phyloP scores from a whole-genome alignment of 2,113 vertebrate species.

The Glaucomys volans region DNA sequence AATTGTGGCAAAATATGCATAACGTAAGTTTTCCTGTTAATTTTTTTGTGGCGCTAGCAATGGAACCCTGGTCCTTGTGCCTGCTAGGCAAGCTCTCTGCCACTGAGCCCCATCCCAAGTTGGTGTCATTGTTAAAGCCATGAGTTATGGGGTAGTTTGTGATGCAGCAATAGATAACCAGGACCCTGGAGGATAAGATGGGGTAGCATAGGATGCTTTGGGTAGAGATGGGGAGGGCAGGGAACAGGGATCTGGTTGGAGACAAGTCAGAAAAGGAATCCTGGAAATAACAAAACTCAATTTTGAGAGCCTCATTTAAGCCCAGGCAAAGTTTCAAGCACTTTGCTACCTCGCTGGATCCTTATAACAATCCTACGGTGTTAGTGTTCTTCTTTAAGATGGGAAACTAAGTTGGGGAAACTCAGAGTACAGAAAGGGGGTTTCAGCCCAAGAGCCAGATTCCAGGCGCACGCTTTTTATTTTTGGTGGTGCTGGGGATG shows the following conservation, averaged over 20 bases:
- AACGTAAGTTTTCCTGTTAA: neutral
- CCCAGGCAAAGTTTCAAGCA: neutral
- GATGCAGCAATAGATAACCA: neutral
- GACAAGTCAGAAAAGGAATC: neutral
- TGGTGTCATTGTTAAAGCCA: neutral
- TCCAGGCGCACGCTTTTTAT: neutral
- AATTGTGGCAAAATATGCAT: neutral
- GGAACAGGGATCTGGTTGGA: neutral
- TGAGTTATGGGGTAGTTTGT: neutral
- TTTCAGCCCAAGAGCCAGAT: neutral
- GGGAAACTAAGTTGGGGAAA: neutral
- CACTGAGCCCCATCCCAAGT: too few relatives aligned
- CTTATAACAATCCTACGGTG: neutral
- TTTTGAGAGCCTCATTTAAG: neutral
- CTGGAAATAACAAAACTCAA: neutral
- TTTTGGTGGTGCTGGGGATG: neutral
- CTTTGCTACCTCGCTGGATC: neutral
- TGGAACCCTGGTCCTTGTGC: too few relatives aligned
- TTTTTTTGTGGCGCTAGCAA: neutral
- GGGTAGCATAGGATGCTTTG: neutral
- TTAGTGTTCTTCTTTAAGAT: neutral
- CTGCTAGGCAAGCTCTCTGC: neutral
- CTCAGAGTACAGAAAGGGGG: neutral
- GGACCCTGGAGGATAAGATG: neutral
- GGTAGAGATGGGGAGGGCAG: fast-evolving